phyloP scores from a whole-genome alignment of 1,140 invertebrate species.

The Lordiphosa mommai region DNA sequence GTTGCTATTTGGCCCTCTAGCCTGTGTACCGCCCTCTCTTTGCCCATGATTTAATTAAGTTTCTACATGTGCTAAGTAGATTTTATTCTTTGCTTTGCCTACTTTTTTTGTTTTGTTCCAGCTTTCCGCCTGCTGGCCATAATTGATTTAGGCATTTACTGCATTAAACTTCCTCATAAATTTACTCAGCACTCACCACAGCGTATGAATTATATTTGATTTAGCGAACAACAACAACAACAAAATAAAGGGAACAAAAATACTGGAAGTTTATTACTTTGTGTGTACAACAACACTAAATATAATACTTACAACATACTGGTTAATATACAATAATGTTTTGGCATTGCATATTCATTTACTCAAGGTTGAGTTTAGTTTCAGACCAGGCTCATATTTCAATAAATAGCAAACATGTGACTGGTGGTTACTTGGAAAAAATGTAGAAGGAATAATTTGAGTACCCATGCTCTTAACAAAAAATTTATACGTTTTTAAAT shows the following conservation, averaged over 20 bases:
- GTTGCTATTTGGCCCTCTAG: slow-evolving; percentile 4
- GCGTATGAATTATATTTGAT: slow-evolving; percentile 51
- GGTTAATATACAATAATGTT: slow-evolving; percentile 31
- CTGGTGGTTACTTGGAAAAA: no score
- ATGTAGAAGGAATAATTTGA: no score
- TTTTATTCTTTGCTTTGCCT: slow-evolving; percentile 59
- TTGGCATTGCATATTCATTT: slow-evolving; percentile 34
- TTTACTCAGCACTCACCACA: slow-evolving; percentile 10
- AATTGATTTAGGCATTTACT: slow-evolving; percentile 71
- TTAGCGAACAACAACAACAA: slow-evolving; percentile 9
- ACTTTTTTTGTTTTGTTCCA: slow-evolving; percentile 29
- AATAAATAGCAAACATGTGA: no score
- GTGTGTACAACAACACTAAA: no score
- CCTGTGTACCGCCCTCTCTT: neutral
- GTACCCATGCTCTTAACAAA: no score
- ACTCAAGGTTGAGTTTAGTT: slow-evolving; percentile 18
- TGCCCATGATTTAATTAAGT: slow-evolving; percentile 71
- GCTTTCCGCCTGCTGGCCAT: slow-evolving; percentile 29
- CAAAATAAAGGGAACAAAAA: neutral
- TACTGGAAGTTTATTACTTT: slow-evolving; percentile 18
- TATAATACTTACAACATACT: slow-evolving; percentile 25
- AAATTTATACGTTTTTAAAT: no score
- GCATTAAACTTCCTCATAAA: slow-evolving; percentile 54
- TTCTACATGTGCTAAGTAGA: slow-evolving; percentile 73
- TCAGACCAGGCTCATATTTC: slow-evolving; percentile 11